These are phyloP conservation scores for Dreissena rostriformis DNA, from an alignment of 1,140 invertebrate species.

Conservation along the genomic window DNA sequence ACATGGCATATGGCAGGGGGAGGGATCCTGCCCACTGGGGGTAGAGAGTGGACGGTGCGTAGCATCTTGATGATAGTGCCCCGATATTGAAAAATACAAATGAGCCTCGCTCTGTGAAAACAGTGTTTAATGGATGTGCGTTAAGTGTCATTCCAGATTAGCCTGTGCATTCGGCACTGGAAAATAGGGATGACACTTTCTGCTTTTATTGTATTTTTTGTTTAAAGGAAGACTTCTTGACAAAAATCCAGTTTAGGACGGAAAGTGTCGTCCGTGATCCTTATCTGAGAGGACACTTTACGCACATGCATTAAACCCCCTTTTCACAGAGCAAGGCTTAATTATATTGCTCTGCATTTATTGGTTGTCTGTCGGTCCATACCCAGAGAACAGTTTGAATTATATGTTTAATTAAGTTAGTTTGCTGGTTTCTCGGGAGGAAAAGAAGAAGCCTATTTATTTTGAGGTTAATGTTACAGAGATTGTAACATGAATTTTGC, in stretches of 20 bases:
- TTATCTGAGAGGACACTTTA: background rate
- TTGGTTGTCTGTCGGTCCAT: too few relatives aligned
- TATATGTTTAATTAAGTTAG: too few relatives aligned
- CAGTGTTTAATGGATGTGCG: too few relatives aligned
- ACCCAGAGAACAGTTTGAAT: too few relatives aligned
- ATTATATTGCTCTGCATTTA: too few relatives aligned
- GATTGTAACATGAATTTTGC: too few relatives aligned
- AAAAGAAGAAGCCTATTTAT: background rate
- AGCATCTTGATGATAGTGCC: background rate
- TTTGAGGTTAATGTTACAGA: background rate
- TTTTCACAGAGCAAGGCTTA: too few relatives aligned
- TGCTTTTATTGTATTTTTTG: background rate
- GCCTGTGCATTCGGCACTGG: background rate
- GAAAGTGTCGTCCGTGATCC: background rate
- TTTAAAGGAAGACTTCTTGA: background rate
- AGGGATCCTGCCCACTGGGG: constrained; percentile 67
- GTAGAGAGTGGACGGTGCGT: constrained; percentile 62
- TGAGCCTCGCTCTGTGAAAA: too few relatives aligned
- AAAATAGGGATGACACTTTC: background rate
- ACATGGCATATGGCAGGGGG: constrained; percentile 69
- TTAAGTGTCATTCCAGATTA: too few relatives aligned
- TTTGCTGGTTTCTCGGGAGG: too few relatives aligned
- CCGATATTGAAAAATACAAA: too few relatives aligned
- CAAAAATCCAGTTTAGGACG: background rate
- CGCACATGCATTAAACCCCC: background rate